Percentiles rank a stretch among this genome's conserved stretches.
Conservation (phyloP, 2,113 vertebrate genomes). For the Seriola dumerili region DNA sequence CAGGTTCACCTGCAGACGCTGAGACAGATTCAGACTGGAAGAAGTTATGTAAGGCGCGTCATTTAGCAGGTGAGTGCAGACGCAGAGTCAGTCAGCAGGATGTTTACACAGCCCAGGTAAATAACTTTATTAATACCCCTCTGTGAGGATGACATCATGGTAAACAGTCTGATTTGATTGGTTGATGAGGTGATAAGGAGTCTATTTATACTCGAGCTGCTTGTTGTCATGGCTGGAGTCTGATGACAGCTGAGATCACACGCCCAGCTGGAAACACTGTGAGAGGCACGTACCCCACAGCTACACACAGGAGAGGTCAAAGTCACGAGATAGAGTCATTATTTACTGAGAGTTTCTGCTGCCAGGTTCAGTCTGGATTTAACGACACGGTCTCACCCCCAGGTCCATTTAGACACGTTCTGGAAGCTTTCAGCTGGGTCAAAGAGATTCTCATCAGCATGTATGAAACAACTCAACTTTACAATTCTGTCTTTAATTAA, state of each 20-base stretch:
- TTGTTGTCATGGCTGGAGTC: constrained; percentile 7
- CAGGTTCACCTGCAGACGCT: not conserved
- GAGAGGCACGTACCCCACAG: constrained; percentile 42
- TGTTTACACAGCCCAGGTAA: constrained; percentile 6
- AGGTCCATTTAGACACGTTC: no score
- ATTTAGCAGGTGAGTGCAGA: constrained; percentile 4
- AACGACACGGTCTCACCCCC: no score
- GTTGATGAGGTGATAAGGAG: constrained; percentile 54
- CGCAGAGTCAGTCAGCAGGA: not conserved
- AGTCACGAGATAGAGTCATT: constrained; percentile 1
- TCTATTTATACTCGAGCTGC: constrained; percentile 14
- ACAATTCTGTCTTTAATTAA: no score
- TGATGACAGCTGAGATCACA: constrained; percentile 43
- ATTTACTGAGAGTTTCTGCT: no score
- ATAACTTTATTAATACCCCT: constrained; percentile 38
- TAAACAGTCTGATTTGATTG: constrained; percentile 48
- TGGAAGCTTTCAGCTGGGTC: no score
- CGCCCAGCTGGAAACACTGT: constrained; percentile 17
- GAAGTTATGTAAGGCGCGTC: constrained; percentile 35
- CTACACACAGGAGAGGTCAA: constrained; percentile 16
- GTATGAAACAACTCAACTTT: no score
- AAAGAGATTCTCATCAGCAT: no score
- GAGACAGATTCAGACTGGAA: not conserved
- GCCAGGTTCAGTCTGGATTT: no score
- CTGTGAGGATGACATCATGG: constrained; percentile 24